These are phyloP conservation scores for Phenganax marumi DNA, from an alignment of 92 coral and sea anemone genomes.

Conservation along the genomic window DNA sequence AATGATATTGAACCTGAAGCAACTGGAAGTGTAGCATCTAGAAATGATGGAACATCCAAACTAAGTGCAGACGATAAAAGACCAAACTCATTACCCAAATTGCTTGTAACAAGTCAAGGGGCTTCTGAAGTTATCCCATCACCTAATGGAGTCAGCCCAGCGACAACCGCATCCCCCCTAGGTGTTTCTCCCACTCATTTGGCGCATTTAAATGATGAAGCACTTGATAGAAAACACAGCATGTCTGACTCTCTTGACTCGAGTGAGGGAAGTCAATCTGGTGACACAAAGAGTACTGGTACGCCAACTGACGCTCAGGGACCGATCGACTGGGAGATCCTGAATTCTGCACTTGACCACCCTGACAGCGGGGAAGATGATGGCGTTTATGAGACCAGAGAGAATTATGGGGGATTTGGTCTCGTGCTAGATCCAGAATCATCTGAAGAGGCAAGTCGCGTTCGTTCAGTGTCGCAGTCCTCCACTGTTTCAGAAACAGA, in stretches of 20 bases:
- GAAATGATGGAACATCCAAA: not conserved
- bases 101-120: not conserved
- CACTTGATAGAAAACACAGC: slow-evolving; percentile 2
- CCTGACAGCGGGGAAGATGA: slow-evolving; percentile 27
- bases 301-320: not conserved
- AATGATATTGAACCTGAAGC: too few species aligned
- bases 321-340: slow-evolving; percentile 25
- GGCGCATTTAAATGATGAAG: not conserved
- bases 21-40: not conserved
- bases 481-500: slow-evolving; percentile 81
- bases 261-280: slow-evolving; percentile 16
- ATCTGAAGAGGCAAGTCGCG: slow-evolving; percentile 49
- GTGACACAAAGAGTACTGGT: not conserved
- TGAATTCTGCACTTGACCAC: slow-evolving; percentile 26
- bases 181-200: not conserved
- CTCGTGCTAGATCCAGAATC: slow-evolving; percentile 52
- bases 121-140: not conserved
- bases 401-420: slow-evolving; percentile 33
- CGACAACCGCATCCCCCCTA: not conserved
- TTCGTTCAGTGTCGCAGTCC: slow-evolving; percentile 75
- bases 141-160: not conserved
- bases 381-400: not conserved
- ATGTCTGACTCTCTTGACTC: slow-evolving; percentile 21
- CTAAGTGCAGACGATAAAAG: not conserved
- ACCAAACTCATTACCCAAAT: not conserved